Percentiles rank a stretch among this genome's conserved stretches.
Conservation (phyloP, 2,113 vertebrate species). For the Pluvianellus socialis region DNA sequence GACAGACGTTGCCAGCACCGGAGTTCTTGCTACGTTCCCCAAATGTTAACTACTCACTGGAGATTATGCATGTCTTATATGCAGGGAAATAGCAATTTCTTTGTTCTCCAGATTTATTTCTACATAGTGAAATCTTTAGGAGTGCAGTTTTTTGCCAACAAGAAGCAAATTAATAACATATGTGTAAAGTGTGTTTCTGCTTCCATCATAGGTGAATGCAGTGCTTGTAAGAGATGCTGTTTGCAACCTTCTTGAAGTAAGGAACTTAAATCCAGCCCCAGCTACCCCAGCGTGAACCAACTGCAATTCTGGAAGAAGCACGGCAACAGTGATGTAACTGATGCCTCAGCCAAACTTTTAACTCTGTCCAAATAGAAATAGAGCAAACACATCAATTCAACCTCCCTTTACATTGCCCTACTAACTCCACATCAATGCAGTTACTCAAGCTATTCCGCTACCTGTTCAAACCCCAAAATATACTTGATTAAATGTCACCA, state of each 20-base stretch:
- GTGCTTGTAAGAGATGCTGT: background rate
- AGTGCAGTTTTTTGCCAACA: background rate
- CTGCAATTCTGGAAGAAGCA: background rate
- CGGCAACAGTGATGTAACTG: background rate
- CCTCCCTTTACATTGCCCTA: background rate
- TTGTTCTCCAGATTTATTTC: slow-evolving; percentile 33
- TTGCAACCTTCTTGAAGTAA: background rate
- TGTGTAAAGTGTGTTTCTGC: background rate
- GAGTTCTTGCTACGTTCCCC: background rate
- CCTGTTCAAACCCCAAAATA: background rate
- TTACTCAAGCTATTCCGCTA: background rate
- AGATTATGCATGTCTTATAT: background rate
- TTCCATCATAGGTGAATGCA: background rate
- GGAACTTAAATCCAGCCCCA: background rate
- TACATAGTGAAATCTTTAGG: background rate
- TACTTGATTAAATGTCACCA: background rate
- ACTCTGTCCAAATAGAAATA: background rate
- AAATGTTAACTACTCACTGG: background rate
- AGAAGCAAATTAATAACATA: slow-evolving; percentile 12
- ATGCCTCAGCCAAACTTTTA: background rate
- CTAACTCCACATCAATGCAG: background rate
- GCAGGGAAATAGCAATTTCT: background rate
- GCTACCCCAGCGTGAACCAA: background rate
- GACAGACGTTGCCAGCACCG: background rate
- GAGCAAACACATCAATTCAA: background rate